Evolutionary conservation across 2,888 invertebrate species (phyloP).

Genomic region (Hirtodrosophila cameraria): DNA sequence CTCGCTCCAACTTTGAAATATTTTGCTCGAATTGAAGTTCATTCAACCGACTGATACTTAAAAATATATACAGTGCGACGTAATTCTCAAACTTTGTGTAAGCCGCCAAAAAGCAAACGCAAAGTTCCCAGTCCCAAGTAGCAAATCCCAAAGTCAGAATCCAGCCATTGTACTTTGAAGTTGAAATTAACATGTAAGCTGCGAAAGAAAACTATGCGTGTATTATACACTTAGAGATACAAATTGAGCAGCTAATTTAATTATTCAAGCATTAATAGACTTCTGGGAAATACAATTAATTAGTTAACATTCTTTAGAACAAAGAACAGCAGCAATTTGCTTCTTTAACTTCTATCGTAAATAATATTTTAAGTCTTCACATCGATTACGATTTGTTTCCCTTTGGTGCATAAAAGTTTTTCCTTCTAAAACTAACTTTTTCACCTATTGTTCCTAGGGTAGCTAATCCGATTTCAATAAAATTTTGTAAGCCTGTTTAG

Average conservation of each 20-base stretch:
- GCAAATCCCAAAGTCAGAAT: slow-evolving; percentile 16
- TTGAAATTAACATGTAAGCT: slow-evolving; percentile 8
- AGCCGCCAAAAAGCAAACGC: slow-evolving; percentile 24
- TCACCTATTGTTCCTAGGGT: too few relatives aligned
- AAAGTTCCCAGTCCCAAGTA: slow-evolving; percentile 21
- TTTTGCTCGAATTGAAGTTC: slow-evolving; percentile 50
- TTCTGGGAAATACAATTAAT: too few relatives aligned
- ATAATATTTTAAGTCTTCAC: too few relatives aligned
- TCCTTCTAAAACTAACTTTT: too few relatives aligned
- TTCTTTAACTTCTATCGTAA: too few relatives aligned
- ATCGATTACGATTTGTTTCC: too few relatives aligned
- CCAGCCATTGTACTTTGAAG: slow-evolving; percentile 31
- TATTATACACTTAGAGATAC: slow-evolving; percentile 30
- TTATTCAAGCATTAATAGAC: too few relatives aligned
- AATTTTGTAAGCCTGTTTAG: too few relatives aligned
- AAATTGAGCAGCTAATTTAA: slow-evolving; percentile 1
- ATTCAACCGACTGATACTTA: slow-evolving; percentile 52
- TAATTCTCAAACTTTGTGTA: slow-evolving; percentile 46
- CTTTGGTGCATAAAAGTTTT: too few relatives aligned
- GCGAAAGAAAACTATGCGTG: slow-evolving; percentile 25
- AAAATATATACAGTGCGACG: slow-evolving; percentile 30
- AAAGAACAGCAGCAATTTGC: too few relatives aligned
- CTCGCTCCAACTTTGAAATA: slow-evolving; percentile 23
- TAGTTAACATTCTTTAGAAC: too few relatives aligned
- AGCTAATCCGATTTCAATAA: too few relatives aligned